phyloP scores from a whole-genome alignment of 2,797 vertebrate species.

The Pangasius djambal region DNA sequence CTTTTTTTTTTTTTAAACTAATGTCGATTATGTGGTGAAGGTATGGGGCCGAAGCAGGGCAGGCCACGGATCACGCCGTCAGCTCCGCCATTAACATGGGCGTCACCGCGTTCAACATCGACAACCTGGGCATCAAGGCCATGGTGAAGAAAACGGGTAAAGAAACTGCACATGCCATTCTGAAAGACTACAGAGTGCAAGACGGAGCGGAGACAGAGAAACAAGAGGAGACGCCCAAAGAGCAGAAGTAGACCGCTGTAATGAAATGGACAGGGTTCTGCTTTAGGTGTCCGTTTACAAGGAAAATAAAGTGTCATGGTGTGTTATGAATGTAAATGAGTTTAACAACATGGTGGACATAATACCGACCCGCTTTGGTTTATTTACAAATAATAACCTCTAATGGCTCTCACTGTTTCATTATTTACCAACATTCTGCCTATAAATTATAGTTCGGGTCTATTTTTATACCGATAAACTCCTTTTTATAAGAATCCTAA shows the following conservation, averaged over 20 bases:
- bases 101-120: constrained; percentile 91
- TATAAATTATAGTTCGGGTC: background rate
- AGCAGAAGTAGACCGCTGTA: constrained; percentile 34
- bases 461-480: constrained; percentile 15
- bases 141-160: constrained; percentile 93
- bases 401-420: background rate
- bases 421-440: constrained; percentile 31
- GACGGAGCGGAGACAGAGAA: constrained; percentile 69
- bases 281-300: background rate
- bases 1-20: constrained; percentile 34
- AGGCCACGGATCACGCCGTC: constrained; percentile 89
- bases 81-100: constrained; percentile 96
- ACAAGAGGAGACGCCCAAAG: constrained; percentile 36
- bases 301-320: background rate
- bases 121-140: constrained; percentile 94
- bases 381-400: background rate
- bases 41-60: constrained; percentile 90
- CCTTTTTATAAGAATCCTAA: background rate
- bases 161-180: constrained; percentile 86
- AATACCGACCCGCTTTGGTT: constrained; percentile 6
- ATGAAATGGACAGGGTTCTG: constrained; percentile 7
- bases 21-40: constrained; percentile 73
- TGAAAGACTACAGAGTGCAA: constrained; percentile 88
- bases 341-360: background rate
- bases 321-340: background rate